phyloP scores from a whole-genome alignment of 2,113 vertebrate genomes.

The Anguilla rostrata region DNA sequence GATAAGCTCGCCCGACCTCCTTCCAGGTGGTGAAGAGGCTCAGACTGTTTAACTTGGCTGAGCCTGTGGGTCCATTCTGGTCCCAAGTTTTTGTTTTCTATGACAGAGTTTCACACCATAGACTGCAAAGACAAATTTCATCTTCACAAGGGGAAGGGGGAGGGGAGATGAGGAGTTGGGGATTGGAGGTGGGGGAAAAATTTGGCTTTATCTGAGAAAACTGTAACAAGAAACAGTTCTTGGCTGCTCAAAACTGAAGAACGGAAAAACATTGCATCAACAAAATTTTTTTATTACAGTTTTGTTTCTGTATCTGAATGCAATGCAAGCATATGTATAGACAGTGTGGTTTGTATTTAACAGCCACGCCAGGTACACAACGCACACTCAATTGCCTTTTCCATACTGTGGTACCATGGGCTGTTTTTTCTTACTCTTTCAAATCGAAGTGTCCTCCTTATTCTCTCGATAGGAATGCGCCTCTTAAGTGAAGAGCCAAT shows the following conservation, averaged over 20 bases:
- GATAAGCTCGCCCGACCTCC: background rate
- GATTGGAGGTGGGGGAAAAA: conserved; percentile 13
- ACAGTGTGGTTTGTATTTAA: background rate
- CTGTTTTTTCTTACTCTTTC: background rate
- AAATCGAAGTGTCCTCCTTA: background rate
- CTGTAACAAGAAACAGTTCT: conserved; percentile 24
- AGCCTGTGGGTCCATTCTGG: conserved; percentile 35
- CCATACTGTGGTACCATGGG: background rate
- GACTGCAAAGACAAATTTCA: conserved; percentile 45
- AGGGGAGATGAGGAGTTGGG: background rate
- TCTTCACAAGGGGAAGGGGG: conserved; percentile 18
- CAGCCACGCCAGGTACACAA: background rate
- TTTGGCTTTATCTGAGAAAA: background rate
- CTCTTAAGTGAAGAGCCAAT: background rate
- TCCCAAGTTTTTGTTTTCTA: conserved; percentile 43
- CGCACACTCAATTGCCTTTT: background rate
- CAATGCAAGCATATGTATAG: background rate
- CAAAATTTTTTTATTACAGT: background rate
- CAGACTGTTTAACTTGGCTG: conserved; percentile 54
- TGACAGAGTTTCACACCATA: conserved; percentile 31
- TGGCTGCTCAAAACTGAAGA: background rate
- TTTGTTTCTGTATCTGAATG: conserved; percentile 11
- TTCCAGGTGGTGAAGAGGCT: conserved; percentile 36
- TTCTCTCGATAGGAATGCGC: background rate
- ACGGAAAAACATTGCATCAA: background rate